phyloP scores from a whole-genome alignment of 2,888 invertebrate species.

The Formica aserva region DNA sequence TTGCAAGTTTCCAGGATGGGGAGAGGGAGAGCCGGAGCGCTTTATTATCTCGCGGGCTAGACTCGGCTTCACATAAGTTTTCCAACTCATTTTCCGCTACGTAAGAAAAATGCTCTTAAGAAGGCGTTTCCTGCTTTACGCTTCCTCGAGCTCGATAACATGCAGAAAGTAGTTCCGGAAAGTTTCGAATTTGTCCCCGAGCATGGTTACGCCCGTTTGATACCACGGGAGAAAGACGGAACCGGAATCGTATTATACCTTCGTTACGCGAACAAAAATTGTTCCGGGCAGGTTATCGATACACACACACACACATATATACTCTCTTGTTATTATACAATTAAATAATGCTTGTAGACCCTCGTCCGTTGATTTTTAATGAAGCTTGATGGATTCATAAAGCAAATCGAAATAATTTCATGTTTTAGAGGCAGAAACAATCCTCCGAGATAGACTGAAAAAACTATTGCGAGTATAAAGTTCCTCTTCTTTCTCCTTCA shows the following conservation, averaged over 20 bases:
- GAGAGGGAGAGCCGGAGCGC: background rate
- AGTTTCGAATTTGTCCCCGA: constrained; percentile 56
- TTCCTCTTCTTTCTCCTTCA: background rate
- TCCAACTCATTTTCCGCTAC: constrained; percentile 56
- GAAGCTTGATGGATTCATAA: background rate
- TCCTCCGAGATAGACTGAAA: background rate
- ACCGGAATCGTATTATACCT: constrained; percentile 29
- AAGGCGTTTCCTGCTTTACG: constrained; percentile 55
- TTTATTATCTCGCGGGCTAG: constrained; percentile 51
- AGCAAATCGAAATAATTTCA: constrained; percentile 2
- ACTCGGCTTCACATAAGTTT: constrained; percentile 54
- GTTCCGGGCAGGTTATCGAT: constrained; percentile 30
- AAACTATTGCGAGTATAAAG: background rate
- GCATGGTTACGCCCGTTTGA: constrained; percentile 38
- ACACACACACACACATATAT: background rate
- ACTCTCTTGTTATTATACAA: constrained; percentile 28
- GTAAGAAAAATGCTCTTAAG: constrained; percentile 55
- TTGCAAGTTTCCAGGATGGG: constrained; percentile 27
- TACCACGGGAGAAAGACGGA: constrained; percentile 7
- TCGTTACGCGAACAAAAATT: constrained; percentile 35
- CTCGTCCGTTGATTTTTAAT: background rate
- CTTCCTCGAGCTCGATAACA: constrained; percentile 50
- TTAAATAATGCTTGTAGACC: background rate
- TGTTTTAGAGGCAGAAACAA: background rate
- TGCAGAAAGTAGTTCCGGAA: constrained; percentile 53